Evolutionary conservation across 2,113 vertebrate species (phyloP).

Genomic region (Notarius quadriscutis): DNA sequence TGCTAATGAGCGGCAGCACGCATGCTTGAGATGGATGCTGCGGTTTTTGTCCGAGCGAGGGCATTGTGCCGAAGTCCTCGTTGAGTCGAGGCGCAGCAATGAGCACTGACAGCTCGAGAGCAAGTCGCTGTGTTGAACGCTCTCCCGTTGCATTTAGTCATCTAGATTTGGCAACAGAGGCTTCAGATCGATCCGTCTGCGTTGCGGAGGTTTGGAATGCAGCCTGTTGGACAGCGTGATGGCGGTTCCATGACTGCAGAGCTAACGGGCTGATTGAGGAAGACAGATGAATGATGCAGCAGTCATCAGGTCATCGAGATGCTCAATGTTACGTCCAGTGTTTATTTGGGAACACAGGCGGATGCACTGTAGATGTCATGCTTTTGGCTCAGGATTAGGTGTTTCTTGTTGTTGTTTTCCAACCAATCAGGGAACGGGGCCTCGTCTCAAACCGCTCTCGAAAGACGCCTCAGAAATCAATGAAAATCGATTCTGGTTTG

Average conservation of each 20-base stretch:
- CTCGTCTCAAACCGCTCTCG: background rate
- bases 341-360: background rate
- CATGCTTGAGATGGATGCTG: slow-evolving; percentile 3
- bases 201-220: background rate
- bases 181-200: background rate
- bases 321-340: background rate
- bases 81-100: background rate
- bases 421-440: background rate
- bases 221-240: background rate
- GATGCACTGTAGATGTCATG: background rate
- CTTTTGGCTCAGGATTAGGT: background rate
- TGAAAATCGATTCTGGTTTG: background rate
- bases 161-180: background rate
- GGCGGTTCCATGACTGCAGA: background rate
- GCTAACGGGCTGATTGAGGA: background rate
- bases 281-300: background rate
- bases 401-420: background rate
- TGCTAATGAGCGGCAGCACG: background rate
- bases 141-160: slow-evolving; percentile 7
- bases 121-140: background rate
- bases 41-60: slow-evolving; percentile 1
- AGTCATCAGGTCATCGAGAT: background rate
- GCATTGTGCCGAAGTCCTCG: background rate
- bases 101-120: background rate
- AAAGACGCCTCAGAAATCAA: background rate